Conservation (phyloP, 53 echinoderm and acorn worm genomes). For the Glandiceps talaboti region DNA sequence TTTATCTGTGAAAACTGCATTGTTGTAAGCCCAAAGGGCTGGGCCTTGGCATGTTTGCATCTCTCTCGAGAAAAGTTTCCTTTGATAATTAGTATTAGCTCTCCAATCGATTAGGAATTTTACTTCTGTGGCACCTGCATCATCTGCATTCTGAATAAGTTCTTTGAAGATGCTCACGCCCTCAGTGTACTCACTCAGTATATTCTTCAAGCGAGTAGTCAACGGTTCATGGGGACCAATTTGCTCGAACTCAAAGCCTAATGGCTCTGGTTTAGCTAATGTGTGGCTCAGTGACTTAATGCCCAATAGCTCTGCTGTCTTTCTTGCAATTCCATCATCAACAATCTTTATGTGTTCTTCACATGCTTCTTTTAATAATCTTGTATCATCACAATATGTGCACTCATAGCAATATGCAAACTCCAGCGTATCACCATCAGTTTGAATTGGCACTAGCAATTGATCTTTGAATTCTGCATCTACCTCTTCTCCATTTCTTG, state of each 20-base stretch:
- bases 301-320: conserved; percentile 15
- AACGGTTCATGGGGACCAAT: conserved; percentile 30
- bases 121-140: conserved; percentile 83
- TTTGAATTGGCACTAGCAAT: neutral
- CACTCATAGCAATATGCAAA: neutral
- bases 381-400: conserved; percentile 5
- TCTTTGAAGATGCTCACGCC: conserved; percentile 55
- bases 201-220: conserved; percentile 25
- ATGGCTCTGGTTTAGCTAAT: conserved; percentile 3
- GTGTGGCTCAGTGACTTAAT: neutral
- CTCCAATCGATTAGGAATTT: conserved; percentile 75
- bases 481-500: neutral
- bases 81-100: conserved; percentile 20
- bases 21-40: conserved; percentile 82
- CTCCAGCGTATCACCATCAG: neutral
- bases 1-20: conserved; percentile 45
- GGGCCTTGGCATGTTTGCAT: conserved; percentile 79
- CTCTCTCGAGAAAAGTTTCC: conserved; percentile 31
- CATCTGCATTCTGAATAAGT: conserved; percentile 97
- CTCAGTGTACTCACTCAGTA: conserved; percentile 29
- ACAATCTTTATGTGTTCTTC: conserved; percentile 15
- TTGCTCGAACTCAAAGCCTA: conserved; percentile 9
- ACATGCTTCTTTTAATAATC: conserved; percentile 4
- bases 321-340: conserved; percentile 15
- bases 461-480: neutral